Conservation (phyloP, 2,888 invertebrate species). For the Diarsia dahlii region DNA sequence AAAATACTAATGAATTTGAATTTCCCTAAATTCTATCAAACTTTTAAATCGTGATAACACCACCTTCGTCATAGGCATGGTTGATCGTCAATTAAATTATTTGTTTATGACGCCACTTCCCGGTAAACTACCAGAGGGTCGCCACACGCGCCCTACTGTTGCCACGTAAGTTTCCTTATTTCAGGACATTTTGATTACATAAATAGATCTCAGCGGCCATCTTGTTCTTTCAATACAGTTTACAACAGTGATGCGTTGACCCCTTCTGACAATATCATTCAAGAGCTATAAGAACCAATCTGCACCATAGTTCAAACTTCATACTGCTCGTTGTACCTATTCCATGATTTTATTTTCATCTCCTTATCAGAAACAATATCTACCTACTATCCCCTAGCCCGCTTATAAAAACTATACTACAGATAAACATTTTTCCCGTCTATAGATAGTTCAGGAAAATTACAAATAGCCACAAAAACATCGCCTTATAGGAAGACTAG, state of each 20-base stretch:
- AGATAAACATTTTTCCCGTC: constrained; percentile 25
- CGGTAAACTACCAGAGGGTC: too few species aligned
- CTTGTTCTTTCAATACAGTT: not conserved
- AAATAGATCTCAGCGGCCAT: not conserved
- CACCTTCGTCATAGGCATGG: too few species aligned
- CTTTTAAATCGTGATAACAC: too few species aligned
- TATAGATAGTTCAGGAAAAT: constrained; percentile 25
- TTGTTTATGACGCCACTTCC: too few species aligned
- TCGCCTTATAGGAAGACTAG: constrained; percentile 49
- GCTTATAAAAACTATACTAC: constrained; percentile 20
- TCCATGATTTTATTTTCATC: not conserved
- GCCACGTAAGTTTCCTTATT: too few species aligned
- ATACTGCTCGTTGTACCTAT: not conserved
- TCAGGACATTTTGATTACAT: too few species aligned
- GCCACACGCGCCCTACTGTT: too few species aligned
- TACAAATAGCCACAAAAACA: constrained; percentile 60
- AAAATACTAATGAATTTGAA: too few species aligned
- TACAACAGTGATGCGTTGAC: too few species aligned
- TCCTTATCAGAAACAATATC: not conserved
- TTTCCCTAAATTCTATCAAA: too few species aligned
- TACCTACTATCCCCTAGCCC: not conserved
- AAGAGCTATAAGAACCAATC: not conserved
- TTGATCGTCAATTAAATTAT: too few species aligned
- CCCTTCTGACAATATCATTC: not conserved
- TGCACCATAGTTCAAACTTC: not conserved